These are phyloP conservation scores for Drosophila sproati DNA, from an alignment of 1,140 invertebrate genomes.

Conservation along the genomic window DNA sequence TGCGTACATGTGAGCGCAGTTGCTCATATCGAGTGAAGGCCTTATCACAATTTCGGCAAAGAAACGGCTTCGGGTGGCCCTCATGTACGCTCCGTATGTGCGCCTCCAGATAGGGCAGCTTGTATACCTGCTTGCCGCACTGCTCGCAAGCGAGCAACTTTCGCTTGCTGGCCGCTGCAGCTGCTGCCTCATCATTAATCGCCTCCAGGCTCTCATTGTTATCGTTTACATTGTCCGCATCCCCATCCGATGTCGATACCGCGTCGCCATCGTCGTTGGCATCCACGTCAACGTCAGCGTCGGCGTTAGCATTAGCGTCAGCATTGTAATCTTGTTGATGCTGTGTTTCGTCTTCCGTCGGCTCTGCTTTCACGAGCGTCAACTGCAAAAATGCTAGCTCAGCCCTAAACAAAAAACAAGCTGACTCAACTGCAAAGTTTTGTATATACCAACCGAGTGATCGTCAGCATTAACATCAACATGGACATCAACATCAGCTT, in stretches of 20 bases:
- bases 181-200: constrained; percentile 8
- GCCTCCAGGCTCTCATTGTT: not conserved
- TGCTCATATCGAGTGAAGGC: constrained; percentile 77
- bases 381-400: constrained; percentile 50
- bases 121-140: constrained; percentile 78
- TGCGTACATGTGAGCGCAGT: constrained; percentile 67
- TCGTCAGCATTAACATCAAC: constrained; percentile 3
- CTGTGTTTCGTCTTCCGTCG: constrained; percentile 24
- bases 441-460: constrained; percentile 53
- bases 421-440: constrained; percentile 39
- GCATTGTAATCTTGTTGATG: constrained; percentile 6
- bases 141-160: constrained; percentile 59
- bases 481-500: not conserved
- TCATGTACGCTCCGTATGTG: constrained; percentile 76
- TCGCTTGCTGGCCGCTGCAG: constrained; percentile 21
- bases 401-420: constrained; percentile 33
- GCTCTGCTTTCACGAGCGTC: constrained; percentile 59
- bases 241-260: not conserved
- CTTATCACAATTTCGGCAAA: constrained; percentile 65
- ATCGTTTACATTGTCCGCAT: not conserved
- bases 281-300: not conserved
- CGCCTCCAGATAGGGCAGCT: constrained; percentile 74
- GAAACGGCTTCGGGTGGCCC: constrained; percentile 72
- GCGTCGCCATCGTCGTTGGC: not conserved
- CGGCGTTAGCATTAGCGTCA: not conserved